phyloP scores from a whole-genome alignment of 1,140 invertebrate genomes.

The Drosophila nasuta region DNA sequence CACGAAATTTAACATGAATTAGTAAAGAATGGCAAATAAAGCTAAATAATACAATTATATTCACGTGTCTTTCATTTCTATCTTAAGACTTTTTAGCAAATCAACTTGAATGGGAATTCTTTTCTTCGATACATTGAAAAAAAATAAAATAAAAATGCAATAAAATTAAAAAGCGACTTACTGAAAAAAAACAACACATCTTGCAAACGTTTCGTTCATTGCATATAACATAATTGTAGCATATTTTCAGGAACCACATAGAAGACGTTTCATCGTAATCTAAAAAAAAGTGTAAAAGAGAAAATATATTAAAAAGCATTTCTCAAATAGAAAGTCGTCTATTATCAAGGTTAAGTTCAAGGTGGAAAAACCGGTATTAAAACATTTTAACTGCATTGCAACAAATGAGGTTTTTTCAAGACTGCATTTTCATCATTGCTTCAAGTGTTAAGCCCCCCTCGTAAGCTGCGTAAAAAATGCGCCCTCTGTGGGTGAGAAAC shows the following conservation, averaged over 20 bases:
- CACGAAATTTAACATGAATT: slow-evolving; percentile 52
- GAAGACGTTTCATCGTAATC: neutral
- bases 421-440: neutral
- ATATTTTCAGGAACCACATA: slow-evolving; percentile 40
- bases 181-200: too few species aligned
- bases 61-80: slow-evolving; percentile 9
- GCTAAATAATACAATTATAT: slow-evolving; percentile 21
- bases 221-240: neutral
- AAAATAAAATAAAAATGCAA: neutral
- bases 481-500: neutral
- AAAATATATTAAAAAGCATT: too few species aligned
- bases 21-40: slow-evolving; percentile 37
- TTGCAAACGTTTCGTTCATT: neutral
- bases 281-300: too few species aligned
- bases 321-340: too few species aligned
- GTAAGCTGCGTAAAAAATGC: neutral
- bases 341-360: too few species aligned
- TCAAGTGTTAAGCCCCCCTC: neutral
- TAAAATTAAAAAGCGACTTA: too few species aligned
- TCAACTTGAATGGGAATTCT: too few species aligned
- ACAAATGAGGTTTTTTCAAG: too few species aligned
- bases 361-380: too few species aligned
- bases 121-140: too few species aligned
- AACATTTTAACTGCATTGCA: neutral
- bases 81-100: neutral